These are phyloP conservation scores for Rhipidura dahli DNA, from an alignment of 2,113 vertebrate genomes.

Conservation along the genomic window DNA sequence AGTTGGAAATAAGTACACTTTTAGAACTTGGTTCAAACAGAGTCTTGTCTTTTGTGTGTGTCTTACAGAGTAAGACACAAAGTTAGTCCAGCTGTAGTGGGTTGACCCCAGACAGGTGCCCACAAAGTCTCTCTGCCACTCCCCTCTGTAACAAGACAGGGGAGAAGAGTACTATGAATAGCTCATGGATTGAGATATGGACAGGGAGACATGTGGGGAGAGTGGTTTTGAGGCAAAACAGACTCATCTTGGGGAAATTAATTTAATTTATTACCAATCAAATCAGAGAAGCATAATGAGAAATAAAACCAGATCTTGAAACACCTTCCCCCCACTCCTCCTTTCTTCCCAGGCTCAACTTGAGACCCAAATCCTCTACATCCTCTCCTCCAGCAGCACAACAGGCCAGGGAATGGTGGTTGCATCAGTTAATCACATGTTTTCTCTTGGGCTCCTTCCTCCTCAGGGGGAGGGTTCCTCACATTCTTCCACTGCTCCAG, in stretches of 20 bases:
- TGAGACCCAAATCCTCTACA: background rate
- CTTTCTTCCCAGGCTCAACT: background rate
- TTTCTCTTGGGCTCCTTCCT: background rate
- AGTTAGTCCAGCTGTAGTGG: background rate
- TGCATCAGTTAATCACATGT: fast-evolving
- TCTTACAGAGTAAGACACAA: background rate
- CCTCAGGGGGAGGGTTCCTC: background rate
- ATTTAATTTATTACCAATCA: background rate
- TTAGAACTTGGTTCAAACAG: background rate
- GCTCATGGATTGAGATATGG: background rate
- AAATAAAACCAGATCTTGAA: background rate
- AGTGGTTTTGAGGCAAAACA: background rate
- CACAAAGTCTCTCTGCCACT: background rate
- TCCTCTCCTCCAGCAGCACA: fast-evolving
- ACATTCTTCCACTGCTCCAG: background rate
- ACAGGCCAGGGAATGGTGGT: background rate
- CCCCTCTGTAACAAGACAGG: background rate
- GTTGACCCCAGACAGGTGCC: background rate
- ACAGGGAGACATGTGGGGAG: background rate
- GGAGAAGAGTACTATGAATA: fast-evolving
- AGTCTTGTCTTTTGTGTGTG: background rate
- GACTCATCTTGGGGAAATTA: background rate
- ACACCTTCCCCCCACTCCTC: fast-evolving
- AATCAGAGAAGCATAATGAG: background rate
- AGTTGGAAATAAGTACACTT: background rate